Evolutionary conservation across 2,113 vertebrate species (phyloP).

Genomic region (Apteryx owenii): DNA sequence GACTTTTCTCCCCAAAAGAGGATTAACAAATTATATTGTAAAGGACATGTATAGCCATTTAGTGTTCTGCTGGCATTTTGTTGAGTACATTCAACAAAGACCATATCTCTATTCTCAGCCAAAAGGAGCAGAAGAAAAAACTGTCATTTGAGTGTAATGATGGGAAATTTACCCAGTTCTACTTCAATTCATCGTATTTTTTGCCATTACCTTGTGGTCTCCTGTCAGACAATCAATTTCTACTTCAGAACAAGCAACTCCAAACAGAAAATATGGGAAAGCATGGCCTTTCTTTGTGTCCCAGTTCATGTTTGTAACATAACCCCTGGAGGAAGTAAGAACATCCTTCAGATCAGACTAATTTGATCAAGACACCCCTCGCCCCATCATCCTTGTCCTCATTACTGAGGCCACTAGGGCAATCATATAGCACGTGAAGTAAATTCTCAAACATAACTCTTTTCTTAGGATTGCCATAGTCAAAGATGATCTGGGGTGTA

Average conservation of each 20-base stretch:
- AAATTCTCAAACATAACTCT: background rate
- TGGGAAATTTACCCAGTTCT: background rate
- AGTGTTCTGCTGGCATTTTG: background rate
- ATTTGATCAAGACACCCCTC: background rate
- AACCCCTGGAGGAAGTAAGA: conserved; percentile 76
- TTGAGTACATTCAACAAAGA: background rate
- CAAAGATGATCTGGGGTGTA: background rate
- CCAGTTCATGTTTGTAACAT: conserved; percentile 84
- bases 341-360: background rate
- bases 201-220: conserved; percentile 80
- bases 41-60: background rate
- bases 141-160: background rate
- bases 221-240: conserved; percentile 90
- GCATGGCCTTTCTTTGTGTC: conserved; percentile 82
- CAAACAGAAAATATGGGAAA: conserved; percentile 81
- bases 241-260: conserved; percentile 84
- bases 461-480: background rate
- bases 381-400: background rate
- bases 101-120: background rate
- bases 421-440: background rate
- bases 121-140: background rate
- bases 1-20: background rate
- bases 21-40: background rate
- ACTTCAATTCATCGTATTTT: background rate
- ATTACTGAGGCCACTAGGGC: background rate